Conservation (phyloP, 2,113 vertebrate genomes). For the Alectura lathami region DNA sequence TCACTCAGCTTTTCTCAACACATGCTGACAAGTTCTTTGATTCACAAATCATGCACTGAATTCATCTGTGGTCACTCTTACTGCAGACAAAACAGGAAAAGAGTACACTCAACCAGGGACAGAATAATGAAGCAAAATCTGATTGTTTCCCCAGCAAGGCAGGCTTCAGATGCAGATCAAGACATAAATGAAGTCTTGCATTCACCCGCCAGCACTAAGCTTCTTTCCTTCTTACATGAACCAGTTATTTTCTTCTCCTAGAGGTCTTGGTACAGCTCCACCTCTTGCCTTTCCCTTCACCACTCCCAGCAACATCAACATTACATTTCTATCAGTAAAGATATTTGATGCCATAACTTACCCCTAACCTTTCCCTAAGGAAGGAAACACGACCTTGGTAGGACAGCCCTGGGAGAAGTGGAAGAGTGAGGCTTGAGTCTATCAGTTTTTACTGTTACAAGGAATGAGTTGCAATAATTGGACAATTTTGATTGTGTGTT, state of each 20-base stretch:
- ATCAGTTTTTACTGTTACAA: not conserved
- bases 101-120: not conserved
- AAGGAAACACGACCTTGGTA: fast-evolving
- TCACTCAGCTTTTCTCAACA: not conserved
- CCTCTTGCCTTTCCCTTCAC: not conserved
- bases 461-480: not conserved
- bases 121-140: not conserved
- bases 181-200: not conserved
- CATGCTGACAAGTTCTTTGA: not conserved
- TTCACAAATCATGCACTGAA: not conserved
- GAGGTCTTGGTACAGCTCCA: not conserved
- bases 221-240: not conserved
- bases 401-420: not conserved
- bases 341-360: not conserved
- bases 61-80: not conserved
- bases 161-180: not conserved
- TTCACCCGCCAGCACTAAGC: not conserved
- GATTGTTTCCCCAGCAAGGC: not conserved
- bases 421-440: not conserved
- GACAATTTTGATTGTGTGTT: not conserved
- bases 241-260: not conserved
- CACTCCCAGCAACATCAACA: fast-evolving
- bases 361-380: not conserved
- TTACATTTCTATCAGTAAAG: not conserved
- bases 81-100: not conserved